phyloP scores from a whole-genome alignment of 2,113 vertebrate species.

The Apteryx owenii region DNA sequence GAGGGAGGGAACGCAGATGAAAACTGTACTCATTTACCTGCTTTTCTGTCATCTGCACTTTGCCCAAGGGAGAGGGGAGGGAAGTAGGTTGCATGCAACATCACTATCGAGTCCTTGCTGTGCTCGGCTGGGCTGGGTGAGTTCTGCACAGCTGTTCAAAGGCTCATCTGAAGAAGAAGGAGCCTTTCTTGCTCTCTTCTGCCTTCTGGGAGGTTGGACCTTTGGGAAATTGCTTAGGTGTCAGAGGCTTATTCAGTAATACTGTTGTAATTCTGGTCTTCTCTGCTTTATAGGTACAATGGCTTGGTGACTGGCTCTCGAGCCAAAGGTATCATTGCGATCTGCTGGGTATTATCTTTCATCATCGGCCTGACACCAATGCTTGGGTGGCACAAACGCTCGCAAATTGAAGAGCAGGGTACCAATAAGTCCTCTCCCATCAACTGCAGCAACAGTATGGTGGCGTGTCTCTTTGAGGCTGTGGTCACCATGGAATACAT shows the following conservation, averaged over 20 bases:
- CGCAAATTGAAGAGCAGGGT: not conserved
- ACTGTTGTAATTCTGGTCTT: not conserved
- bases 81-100: not conserved
- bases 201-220: not conserved
- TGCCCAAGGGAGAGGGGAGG: not conserved
- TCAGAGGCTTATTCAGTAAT: not conserved
- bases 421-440: slow-evolving; percentile 40
- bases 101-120: not conserved
- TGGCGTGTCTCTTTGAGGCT: slow-evolving; percentile 87
- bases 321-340: slow-evolving; percentile 89
- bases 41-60: not conserved
- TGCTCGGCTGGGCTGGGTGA: not conserved
- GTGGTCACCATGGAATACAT: slow-evolving; percentile 96
- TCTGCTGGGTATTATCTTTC: slow-evolving; percentile 96
- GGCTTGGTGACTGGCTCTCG: slow-evolving; percentile 90
- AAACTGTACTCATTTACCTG: not conserved
- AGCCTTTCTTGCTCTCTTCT: not conserved
- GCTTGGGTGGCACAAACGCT: slow-evolving; percentile 89
- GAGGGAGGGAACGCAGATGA: not conserved
- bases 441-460: slow-evolving; percentile 75
- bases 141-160: not conserved
- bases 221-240: not conserved
- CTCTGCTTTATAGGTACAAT: slow-evolving; percentile 86
- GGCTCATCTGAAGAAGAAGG: not conserved
- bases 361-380: slow-evolving; percentile 94